Percentiles rank a stretch among this genome's conserved stretches.
Evolutionary conservation across 2,113 vertebrate species (phyloP).

Genomic region (Anser cygnoides): DNA sequence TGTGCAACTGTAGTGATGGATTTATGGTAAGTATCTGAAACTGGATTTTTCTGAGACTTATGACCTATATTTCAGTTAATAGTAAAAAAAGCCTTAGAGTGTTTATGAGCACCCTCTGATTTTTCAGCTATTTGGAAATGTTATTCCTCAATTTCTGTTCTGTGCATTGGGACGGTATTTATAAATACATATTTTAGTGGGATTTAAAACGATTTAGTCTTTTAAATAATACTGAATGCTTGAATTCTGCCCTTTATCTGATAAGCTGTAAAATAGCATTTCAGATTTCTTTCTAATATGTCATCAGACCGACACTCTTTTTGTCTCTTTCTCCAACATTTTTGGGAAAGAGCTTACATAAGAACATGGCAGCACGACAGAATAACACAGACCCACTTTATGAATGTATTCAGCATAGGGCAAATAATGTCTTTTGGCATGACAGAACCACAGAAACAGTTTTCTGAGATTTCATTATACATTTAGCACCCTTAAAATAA

Average conservation of each 20-base stretch:
- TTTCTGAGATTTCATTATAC: not conserved
- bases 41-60: not conserved
- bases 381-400: not conserved
- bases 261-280: not conserved
- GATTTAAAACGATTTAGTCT: not conserved
- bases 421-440: not conserved
- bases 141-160: not conserved
- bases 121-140: not conserved
- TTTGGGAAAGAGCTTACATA: not conserved
- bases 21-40: constrained; percentile 11
- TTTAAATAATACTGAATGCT: not conserved
- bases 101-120: not conserved
- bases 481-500: not conserved
- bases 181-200: not conserved
- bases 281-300: not conserved
- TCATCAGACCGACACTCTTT: not conserved
- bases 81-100: not conserved
- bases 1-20: not conserved
- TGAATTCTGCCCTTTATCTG: not conserved
- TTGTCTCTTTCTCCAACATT: not conserved
- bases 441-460: not conserved
- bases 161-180: not conserved
- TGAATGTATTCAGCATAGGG: not conserved
- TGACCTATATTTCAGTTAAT: constrained; percentile 18
- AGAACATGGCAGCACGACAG: not conserved